phyloP scores from a whole-genome alignment of 2,113 vertebrate species.

The Protobothrops flavoviridis region DNA sequence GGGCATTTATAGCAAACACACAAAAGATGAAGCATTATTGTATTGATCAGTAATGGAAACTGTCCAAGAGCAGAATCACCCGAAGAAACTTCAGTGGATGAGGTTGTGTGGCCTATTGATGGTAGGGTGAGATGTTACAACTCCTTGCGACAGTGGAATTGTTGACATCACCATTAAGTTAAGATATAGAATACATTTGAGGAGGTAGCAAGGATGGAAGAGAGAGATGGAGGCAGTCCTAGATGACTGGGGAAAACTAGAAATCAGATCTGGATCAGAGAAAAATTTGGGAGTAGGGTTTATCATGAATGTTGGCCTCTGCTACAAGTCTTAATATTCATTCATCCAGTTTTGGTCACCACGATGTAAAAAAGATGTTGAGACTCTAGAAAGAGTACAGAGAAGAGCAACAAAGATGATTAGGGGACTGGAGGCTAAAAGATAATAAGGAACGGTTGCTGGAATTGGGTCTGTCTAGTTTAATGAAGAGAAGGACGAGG shows the following conservation, averaged over 20 bases:
- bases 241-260: neutral
- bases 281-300: neutral
- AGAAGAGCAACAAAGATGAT: too few species aligned
- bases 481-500: too few species aligned
- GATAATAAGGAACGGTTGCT: too few species aligned
- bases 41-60: neutral
- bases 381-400: too few species aligned
- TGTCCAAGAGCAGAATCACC: neutral
- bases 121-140: neutral
- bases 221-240: neutral
- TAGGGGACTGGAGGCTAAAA: too few species aligned
- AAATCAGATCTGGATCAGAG: neutral
- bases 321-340: neutral
- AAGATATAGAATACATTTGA: neutral
- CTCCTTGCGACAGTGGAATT: too few species aligned
- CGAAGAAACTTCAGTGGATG: neutral
- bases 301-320: neutral
- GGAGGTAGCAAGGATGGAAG: too few species aligned
- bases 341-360: too few species aligned
- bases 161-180: neutral
- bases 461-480: too few species aligned
- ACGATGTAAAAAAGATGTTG: too few species aligned
- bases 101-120: neutral
- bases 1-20: neutral
- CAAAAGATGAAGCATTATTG: neutral